These are phyloP conservation scores for Protodeltote pygarga DNA, from an alignment of 2,888 invertebrate genomes.

Conservation along the genomic window DNA sequence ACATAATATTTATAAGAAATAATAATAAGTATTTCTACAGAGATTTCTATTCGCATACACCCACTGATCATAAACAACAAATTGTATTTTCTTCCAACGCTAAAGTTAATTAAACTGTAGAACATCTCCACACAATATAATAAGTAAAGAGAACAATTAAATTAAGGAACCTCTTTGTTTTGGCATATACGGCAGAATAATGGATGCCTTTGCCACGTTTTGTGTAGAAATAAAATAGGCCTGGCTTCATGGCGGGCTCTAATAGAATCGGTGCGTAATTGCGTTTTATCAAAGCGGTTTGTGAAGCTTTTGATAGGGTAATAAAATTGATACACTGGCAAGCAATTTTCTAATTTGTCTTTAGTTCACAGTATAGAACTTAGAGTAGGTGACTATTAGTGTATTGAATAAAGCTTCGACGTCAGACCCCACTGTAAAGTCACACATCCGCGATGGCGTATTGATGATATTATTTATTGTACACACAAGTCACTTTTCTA, in stretches of 20 bases:
- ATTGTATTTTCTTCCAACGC: too few relatives aligned
- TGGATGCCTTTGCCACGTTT: constrained; percentile 14
- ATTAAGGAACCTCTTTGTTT: constrained; percentile 41
- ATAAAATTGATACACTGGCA: constrained; percentile 1
- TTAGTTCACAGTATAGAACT: too few relatives aligned
- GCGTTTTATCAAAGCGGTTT: constrained; percentile 18
- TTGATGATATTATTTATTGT: too few relatives aligned
- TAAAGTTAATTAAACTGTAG: constrained; percentile 9
- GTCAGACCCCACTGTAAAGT: too few relatives aligned
- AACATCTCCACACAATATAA: constrained; percentile 6
- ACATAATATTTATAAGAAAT: too few relatives aligned
- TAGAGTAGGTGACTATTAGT: too few relatives aligned
- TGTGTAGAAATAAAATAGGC: constrained; percentile 25
- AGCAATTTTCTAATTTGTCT: neutral
- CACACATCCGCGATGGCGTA: too few relatives aligned
- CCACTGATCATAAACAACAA: neutral
- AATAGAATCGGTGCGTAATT: constrained; percentile 30
- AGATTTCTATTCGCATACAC: too few relatives aligned
- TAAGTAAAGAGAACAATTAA: constrained; percentile 23
- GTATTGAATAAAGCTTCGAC: too few relatives aligned
- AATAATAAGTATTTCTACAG: too few relatives aligned
- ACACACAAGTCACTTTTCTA: too few relatives aligned
- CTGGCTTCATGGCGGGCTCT: constrained; percentile 1
- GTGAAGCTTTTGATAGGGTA: constrained; percentile 12
- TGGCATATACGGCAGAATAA: constrained; percentile 18